Conservation (phyloP, 2,797 vertebrate species). For the Taenioides sp. region DNA sequence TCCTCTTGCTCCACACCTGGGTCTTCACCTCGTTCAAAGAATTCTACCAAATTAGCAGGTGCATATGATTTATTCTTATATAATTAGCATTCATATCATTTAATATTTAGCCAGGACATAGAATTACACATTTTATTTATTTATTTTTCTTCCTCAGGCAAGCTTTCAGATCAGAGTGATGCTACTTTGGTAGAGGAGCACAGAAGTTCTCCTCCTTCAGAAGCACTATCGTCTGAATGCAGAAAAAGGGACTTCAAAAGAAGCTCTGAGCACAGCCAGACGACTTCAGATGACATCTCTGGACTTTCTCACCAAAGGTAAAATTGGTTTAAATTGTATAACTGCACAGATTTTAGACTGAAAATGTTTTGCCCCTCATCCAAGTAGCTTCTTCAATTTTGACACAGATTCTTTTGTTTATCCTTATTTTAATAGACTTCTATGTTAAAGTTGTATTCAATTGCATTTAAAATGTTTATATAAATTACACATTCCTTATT, state of each 20-base stretch:
- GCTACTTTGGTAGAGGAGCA: conserved; percentile 78
- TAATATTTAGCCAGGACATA: neutral
- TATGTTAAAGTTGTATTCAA: neutral
- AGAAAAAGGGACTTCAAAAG: conserved; percentile 72
- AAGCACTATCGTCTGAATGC: conserved; percentile 73
- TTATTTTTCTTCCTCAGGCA: conserved; percentile 59
- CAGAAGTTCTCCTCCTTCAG: conserved; percentile 74
- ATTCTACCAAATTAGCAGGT: conserved; percentile 81
- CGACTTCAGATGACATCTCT: conserved; percentile 76
- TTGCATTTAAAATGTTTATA: neutral
- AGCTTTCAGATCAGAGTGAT: conserved; percentile 76
- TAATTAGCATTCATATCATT: neutral
- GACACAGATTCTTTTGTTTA: neutral
- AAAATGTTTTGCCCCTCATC: no score
- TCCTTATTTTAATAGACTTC: neutral
- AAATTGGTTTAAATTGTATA: neutral
- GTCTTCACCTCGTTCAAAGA: conserved; percentile 82
- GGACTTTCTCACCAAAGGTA: conserved; percentile 83
- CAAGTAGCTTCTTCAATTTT: no score
- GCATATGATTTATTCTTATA: conserved; percentile 16
- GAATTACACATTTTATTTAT: neutral
- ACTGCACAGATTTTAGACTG: no score
- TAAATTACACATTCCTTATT: neutral
- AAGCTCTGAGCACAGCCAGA: conserved; percentile 68
- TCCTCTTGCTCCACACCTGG: conserved; percentile 79